A percentile compares a stretch with the other conserved stretches of the same genome.
These are phyloP conservation scores for Volucella zonaria DNA, from an alignment of 2,888 invertebrate genomes.

Conservation along the genomic window DNA sequence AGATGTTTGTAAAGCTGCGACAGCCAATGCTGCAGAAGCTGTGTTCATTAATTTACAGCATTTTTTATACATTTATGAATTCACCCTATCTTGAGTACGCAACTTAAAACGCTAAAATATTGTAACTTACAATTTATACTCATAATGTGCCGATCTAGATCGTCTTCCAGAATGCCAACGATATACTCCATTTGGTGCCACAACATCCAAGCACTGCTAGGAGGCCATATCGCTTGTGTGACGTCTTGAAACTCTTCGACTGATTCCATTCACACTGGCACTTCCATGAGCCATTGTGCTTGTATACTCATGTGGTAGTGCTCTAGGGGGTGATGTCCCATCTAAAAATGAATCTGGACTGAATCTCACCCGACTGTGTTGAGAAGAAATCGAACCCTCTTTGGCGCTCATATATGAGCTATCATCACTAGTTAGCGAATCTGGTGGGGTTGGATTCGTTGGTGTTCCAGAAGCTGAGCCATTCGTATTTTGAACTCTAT, in stretches of 20 bases:
- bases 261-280: conserved; percentile 71
- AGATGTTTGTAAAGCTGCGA: no score
- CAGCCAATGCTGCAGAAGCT: no score
- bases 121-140: conserved; percentile 80
- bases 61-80: background rate
- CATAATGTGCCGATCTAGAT: conserved; percentile 82
- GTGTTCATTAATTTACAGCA: no score
- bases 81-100: conserved; percentile 16
- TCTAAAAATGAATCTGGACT: conserved; percentile 90
- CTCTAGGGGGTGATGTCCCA: conserved; percentile 77
- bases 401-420: conserved; percentile 94
- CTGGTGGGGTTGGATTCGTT: conserved; percentile 93
- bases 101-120: conserved; percentile 25
- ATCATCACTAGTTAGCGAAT: conserved; percentile 93
- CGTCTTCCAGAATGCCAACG: conserved; percentile 82
- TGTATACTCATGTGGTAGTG: conserved; percentile 57
- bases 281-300: conserved; percentile 57
- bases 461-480: conserved; percentile 86
- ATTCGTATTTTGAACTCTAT: conserved; percentile 84
- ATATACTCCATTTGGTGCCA: conserved; percentile 75
- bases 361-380: conserved; percentile 89
- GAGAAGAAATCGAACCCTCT: conserved; percentile 87
- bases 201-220: conserved; percentile 81
- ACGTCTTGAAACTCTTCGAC: conserved; percentile 77
- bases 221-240: conserved; percentile 79